Evolutionary conservation across 1,140 invertebrate species (phyloP).

Genomic region (Zaprionus tsacasi): DNA sequence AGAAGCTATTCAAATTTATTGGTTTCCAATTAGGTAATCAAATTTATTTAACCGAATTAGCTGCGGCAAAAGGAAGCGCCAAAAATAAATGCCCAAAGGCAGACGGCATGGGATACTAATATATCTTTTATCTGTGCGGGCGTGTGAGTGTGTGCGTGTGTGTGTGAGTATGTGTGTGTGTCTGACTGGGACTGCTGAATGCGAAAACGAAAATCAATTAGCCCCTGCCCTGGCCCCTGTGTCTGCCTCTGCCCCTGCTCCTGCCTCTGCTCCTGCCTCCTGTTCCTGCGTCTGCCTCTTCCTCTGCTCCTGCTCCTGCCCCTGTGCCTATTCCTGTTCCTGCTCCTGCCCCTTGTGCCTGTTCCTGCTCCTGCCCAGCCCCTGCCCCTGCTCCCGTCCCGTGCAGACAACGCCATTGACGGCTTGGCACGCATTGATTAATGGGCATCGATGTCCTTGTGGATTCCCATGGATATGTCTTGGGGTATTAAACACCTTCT

Average conservation of each 20-base stretch:
- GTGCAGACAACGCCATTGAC: constrained; percentile 6
- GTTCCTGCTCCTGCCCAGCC: no score
- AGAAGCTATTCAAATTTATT: constrained; percentile 71
- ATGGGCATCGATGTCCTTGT: constrained; percentile 59
- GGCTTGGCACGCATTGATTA: constrained; percentile 62
- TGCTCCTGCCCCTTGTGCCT: no score
- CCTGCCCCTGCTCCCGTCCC: no score
- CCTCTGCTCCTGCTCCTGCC: no score
- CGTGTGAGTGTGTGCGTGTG: not conserved
- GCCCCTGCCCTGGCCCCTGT: constrained; percentile 29
- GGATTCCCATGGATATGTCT: constrained; percentile 26
- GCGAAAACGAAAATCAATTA: constrained; percentile 87
- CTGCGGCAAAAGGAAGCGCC: constrained; percentile 41
- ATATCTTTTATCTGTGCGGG: constrained; percentile 26
- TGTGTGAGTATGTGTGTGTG: not conserved
- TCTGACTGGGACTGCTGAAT: constrained; percentile 66
- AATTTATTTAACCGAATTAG: constrained; percentile 76
- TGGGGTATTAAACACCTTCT: constrained; percentile 58
- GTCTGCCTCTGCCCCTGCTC: constrained; percentile 8
- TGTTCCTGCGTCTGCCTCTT: no score
- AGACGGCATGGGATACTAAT: constrained; percentile 31
- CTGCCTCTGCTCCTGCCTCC: no score
- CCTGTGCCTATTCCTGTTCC: no score
- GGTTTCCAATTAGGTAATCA: constrained; percentile 77
- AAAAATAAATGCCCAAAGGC: constrained; percentile 59